These are phyloP conservation scores for Stegostoma tigrinum DNA, from an alignment of 2,113 vertebrate species.

Conservation along the genomic window DNA sequence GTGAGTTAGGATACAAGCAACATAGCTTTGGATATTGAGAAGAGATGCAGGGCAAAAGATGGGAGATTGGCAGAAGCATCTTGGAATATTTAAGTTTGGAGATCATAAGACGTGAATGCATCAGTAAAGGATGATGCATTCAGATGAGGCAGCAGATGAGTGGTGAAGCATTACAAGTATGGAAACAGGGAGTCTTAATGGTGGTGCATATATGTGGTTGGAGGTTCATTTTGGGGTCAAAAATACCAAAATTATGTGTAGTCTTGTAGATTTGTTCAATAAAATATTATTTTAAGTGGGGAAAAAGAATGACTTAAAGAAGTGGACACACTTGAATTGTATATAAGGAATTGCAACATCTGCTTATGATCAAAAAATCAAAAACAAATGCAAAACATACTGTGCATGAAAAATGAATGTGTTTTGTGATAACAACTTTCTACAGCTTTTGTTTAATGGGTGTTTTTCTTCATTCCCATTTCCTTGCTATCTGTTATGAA, in stretches of 20 bases:
- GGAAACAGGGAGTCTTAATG: neutral
- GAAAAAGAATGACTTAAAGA: neutral
- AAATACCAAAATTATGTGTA: neutral
- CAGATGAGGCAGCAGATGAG: no score
- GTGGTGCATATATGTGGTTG: neutral
- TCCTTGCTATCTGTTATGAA: slow-evolving; percentile 13
- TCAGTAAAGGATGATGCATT: neutral
- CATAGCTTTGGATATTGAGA: neutral
- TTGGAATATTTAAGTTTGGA: neutral
- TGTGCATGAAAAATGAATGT: neutral
- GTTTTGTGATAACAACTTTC: slow-evolving; percentile 16
- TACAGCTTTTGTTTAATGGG: slow-evolving; percentile 4
- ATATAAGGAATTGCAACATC: slow-evolving; percentile 5
- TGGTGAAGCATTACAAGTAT: neutral
- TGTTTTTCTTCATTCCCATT: slow-evolving; percentile 12
- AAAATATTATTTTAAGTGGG: neutral
- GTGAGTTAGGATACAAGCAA: neutral
- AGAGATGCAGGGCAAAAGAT: neutral
- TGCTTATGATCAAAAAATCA: slow-evolving; percentile 18
- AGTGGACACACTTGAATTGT: neutral
- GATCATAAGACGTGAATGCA: neutral
- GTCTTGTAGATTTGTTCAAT: neutral
- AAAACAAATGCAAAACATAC: slow-evolving; percentile 6
- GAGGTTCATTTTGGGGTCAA: neutral
- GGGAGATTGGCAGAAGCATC: neutral